These are phyloP conservation scores for Pipistrellus pipistrellus DNA, from an alignment of 2,797 vertebrate genomes.

Conservation along the genomic window DNA sequence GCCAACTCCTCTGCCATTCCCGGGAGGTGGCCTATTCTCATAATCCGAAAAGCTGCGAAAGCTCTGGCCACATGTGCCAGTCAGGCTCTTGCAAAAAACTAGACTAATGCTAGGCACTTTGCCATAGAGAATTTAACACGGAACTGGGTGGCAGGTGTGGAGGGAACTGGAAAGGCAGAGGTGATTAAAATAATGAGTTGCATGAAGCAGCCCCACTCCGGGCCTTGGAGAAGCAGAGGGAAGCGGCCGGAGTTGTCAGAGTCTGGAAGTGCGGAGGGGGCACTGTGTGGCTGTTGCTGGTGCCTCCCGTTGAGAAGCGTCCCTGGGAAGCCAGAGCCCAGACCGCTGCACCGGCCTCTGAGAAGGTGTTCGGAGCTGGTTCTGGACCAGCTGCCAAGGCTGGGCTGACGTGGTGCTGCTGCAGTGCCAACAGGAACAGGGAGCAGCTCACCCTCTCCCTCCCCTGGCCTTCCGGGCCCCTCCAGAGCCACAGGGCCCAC, in stretches of 20 bases:
- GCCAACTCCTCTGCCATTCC: accelerated
- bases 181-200: neutral
- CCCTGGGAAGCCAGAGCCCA: neutral
- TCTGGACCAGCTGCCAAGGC: neutral
- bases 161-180: neutral
- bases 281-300: neutral
- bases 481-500: neutral
- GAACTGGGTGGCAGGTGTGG: too few species aligned
- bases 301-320: too few species aligned
- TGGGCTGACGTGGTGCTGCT: neutral
- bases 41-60: neutral
- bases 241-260: neutral
- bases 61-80: neutral
- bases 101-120: neutral
- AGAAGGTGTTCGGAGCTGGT: neutral
- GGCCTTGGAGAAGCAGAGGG: neutral
- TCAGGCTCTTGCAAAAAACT: neutral
- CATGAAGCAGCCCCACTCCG: neutral
- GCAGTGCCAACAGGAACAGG: too few species aligned
- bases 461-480: neutral
- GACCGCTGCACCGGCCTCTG: neutral
- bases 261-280: neutral
- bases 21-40: neutral
- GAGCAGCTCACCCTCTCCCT: neutral
- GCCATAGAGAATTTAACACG: neutral